Conservation (phyloP, 2,888 invertebrate species). For the Listrodromus nycthemerus region DNA sequence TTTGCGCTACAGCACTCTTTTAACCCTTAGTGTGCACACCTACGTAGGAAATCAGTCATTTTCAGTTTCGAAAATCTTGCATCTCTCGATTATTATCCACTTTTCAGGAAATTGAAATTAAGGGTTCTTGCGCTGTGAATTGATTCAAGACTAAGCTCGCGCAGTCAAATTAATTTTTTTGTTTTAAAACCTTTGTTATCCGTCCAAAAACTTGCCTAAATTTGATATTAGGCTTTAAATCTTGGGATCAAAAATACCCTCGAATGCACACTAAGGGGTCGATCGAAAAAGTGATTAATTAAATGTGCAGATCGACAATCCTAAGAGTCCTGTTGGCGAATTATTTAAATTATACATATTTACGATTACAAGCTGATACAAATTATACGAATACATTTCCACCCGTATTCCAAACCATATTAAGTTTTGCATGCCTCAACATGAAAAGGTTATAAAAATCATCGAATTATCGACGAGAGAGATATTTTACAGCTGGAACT, state of each 20-base stretch:
- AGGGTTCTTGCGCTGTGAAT: too few species aligned
- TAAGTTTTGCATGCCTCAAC: not conserved
- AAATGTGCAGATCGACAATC: not conserved
- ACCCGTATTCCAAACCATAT: not conserved
- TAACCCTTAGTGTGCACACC: too few species aligned
- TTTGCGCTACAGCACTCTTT: not conserved
- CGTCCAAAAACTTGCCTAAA: too few species aligned
- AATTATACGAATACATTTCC: conserved; percentile 11
- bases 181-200: too few species aligned
- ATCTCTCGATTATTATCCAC: too few species aligned
- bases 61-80: too few species aligned
- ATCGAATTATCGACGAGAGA: not conserved
- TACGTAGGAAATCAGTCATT: too few species aligned
- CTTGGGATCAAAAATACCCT: not conserved
- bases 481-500: conserved; percentile 2
- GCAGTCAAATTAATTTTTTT: too few species aligned
- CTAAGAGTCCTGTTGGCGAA: not conserved
- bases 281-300: not conserved
- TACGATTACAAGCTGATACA: not conserved
- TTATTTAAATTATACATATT: conserved; percentile 9
- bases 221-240: too few species aligned
- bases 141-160: too few species aligned
- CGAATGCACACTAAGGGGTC: too few species aligned
- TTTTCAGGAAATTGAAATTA: too few species aligned
- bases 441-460: conserved; percentile 41